Conservation (phyloP, 2,113 vertebrate genomes). For the Ceratotherium simum region DNA sequence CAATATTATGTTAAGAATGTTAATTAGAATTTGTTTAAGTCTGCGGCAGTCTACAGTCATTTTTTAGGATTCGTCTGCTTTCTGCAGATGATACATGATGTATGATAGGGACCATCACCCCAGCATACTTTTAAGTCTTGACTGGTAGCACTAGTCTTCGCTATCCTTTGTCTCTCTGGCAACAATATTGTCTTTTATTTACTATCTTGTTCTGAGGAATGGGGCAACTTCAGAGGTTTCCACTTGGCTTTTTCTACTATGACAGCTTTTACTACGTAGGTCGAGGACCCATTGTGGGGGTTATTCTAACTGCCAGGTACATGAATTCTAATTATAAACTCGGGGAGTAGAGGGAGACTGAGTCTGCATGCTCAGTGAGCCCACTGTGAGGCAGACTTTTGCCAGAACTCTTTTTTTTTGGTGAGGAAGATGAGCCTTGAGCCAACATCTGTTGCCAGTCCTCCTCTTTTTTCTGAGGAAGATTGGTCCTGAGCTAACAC, state of each 20-base stretch:
- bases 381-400: background rate
- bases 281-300: background rate
- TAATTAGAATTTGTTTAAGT: background rate
- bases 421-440: no score
- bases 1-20: background rate
- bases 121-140: background rate
- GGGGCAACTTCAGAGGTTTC: background rate
- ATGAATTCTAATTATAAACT: background rate
- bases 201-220: background rate
- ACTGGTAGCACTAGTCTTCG: background rate
- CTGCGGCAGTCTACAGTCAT: background rate
- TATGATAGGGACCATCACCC: background rate
- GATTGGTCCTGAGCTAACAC: no score
- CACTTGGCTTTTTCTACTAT: background rate
- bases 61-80: background rate
- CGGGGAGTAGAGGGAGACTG: background rate
- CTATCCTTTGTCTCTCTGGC: background rate
- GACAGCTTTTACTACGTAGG: background rate
- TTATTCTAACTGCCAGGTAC: slow-evolving; percentile 9
- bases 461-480: no score
- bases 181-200: background rate
- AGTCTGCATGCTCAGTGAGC: background rate
- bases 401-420: background rate
- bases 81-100: background rate
- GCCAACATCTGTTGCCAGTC: no score